Percentiles rank a stretch among this genome's conserved stretches.
These are phyloP conservation scores for Tachypleus tridentatus DNA, from an alignment of 1,140 invertebrate genomes.

Conservation along the genomic window DNA sequence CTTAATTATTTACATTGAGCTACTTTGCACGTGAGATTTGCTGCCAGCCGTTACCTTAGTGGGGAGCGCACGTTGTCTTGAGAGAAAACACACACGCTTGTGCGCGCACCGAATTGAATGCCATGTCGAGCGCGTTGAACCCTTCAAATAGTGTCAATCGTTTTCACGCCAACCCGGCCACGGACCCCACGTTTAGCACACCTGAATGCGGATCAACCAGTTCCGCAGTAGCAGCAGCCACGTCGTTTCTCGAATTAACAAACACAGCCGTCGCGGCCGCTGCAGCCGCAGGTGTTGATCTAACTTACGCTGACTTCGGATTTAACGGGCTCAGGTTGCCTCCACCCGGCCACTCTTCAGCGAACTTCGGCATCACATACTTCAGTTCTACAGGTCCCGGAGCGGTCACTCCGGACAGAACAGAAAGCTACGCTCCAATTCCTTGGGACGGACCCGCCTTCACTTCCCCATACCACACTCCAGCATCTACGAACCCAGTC, in stretches of 20 bases:
- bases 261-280: conserved; percentile 11
- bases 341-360: conserved; percentile 6
- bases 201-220: conserved; percentile 15
- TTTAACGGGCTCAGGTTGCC: conserved; percentile 7
- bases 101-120: too few relatives aligned
- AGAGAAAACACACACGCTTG: too few relatives aligned
- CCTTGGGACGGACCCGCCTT: conserved; percentile 13
- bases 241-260: conserved; percentile 19
- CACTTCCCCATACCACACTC: conserved; percentile 5
- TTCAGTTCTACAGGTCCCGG: background rate
- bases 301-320: conserved; percentile 10
- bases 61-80: too few relatives aligned
- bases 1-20: too few relatives aligned
- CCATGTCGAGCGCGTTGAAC: conserved; percentile 21
- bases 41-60: too few relatives aligned
- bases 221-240: conserved; percentile 4
- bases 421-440: conserved; percentile 14
- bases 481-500: background rate
- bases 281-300: conserved; percentile 3
- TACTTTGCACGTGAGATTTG: too few relatives aligned
- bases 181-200: conserved; percentile 13
- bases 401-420: conserved; percentile 6
- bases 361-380: conserved; percentile 5
- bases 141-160: conserved; percentile 21
- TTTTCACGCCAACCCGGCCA: conserved; percentile 18